A percentile compares a stretch with the other conserved stretches of the same genome.
Evolutionary conservation across 2,888 invertebrate species (phyloP).

Genomic region (Orchesella flavescens): DNA sequence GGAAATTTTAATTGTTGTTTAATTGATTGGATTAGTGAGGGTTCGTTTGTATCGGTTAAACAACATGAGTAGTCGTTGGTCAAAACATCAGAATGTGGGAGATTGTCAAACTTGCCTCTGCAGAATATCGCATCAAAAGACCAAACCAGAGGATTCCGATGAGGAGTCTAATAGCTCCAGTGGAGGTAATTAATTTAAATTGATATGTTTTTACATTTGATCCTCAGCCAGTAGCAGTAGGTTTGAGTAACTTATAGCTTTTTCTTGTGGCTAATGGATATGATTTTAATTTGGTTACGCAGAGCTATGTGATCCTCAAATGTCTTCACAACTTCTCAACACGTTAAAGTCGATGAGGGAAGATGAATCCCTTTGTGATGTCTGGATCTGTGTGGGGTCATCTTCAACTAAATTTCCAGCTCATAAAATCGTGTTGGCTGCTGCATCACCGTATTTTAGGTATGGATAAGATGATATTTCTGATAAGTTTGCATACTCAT

Average conservation of each 20-base stretch:
- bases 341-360: constrained; percentile 71
- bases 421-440: constrained; percentile 75
- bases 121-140: constrained; percentile 71
- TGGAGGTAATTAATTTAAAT: constrained; percentile 58
- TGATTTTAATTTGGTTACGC: neutral
- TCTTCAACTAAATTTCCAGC: constrained; percentile 72
- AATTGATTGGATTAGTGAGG: no score
- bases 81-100: constrained; percentile 69
- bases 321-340: constrained; percentile 70
- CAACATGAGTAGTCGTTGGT: constrained; percentile 71
- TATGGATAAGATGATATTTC: no score
- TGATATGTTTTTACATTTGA: neutral
- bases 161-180: constrained; percentile 64
- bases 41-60: constrained; percentile 1
- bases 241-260: no score
- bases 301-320: constrained; percentile 71
- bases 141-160: constrained; percentile 67
- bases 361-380: constrained; percentile 72
- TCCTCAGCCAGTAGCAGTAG: no score
- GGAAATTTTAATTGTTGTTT: no score
- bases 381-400: constrained; percentile 68
- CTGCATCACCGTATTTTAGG: constrained; percentile 75
- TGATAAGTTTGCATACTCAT: no score
- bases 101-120: constrained; percentile 72
- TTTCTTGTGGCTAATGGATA: no score